Evolutionary conservation across 2,888 invertebrate genomes (phyloP).

Genomic region (Eurytoma californica): DNA sequence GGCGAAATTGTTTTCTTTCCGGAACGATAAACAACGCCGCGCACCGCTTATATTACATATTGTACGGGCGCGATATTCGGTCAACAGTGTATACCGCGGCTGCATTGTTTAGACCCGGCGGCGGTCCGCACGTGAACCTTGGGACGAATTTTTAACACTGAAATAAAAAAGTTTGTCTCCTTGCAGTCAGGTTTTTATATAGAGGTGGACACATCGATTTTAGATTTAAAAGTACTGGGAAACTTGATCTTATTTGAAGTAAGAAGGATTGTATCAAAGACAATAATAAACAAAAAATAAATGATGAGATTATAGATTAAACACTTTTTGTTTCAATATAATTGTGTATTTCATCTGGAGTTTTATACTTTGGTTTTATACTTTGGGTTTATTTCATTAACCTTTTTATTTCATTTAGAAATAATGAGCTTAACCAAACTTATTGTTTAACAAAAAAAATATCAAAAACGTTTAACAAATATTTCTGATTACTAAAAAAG

Average conservation of each 20-base stretch:
- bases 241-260: neutral
- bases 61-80: neutral
- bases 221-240: neutral
- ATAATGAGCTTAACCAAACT: too few relatives aligned
- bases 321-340: too few relatives aligned
- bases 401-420: too few relatives aligned
- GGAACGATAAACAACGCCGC: constrained; percentile 12
- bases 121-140: neutral
- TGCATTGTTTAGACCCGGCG: neutral
- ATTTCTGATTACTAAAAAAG: too few relatives aligned
- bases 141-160: neutral
- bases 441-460: neutral
- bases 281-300: too few relatives aligned
- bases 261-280: too few relatives aligned
- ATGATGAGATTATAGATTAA: too few relatives aligned
- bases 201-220: neutral
- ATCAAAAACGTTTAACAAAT: too few relatives aligned
- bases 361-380: too few relatives aligned
- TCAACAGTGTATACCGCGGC: neutral
- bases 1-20: constrained; percentile 17
- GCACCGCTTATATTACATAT: too few relatives aligned
- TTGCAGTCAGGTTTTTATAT: neutral
- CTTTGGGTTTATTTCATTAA: neutral
- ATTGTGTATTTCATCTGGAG: too few relatives aligned
- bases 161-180: neutral